Conservation (phyloP, 2,888 invertebrate species). For the Oxycera nigricornis region DNA sequence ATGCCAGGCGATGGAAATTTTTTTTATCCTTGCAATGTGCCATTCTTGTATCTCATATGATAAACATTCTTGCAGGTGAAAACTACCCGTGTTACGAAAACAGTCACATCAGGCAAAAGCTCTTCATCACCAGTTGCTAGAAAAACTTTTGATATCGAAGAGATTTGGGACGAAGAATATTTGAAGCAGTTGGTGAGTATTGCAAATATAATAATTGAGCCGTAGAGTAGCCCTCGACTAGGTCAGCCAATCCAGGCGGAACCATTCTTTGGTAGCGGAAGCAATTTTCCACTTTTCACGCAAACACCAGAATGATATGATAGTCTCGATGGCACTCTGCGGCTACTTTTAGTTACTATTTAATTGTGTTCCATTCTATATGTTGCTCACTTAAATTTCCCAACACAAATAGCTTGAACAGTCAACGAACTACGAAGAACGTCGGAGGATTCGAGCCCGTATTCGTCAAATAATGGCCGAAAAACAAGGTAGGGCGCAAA, state of each 20-base stretch:
- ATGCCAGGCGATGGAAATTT: not conserved
- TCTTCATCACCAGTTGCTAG: conserved; percentile 64
- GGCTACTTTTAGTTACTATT: not conserved
- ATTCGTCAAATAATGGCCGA: conserved; percentile 85
- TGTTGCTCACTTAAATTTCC: no score
- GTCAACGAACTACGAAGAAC: conserved; percentile 86
- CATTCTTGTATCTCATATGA: not conserved
- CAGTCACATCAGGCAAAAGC: conserved; percentile 57
- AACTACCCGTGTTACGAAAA: conserved; percentile 62
- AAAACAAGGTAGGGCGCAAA: conserved; percentile 74
- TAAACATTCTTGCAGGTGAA: conserved; percentile 62
- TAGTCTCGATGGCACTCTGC: not conserved
- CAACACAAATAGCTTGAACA: conserved; percentile 80
- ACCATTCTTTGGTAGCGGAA: not conserved
- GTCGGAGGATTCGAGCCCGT: conserved; percentile 80
- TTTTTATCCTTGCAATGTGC: not conserved
- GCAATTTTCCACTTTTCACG: no score
- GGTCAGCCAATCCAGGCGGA: not conserved
- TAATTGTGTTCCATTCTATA: conserved; percentile 1
- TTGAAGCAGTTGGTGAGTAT: conserved; percentile 73
- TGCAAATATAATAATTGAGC: not conserved
- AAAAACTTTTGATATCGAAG: conserved; percentile 70
- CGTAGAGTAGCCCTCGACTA: no score
- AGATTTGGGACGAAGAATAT: conserved; percentile 79
- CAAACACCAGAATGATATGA: not conserved